Conservation (phyloP, 2,113 vertebrate genomes). For the Petaurus breviceps region DNA sequence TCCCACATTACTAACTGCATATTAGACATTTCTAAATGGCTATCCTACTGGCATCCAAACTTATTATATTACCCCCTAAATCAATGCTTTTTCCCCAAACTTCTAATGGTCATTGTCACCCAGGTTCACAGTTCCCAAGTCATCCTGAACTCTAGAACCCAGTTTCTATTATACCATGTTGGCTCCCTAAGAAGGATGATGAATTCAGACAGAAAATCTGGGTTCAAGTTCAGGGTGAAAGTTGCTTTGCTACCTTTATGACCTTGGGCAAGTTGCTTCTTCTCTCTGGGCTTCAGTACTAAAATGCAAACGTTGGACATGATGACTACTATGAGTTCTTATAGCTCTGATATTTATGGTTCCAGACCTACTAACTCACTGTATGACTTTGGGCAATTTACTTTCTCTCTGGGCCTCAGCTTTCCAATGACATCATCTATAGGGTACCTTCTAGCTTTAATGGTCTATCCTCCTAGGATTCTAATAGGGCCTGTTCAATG, state of each 20-base stretch:
- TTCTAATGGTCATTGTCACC: neutral
- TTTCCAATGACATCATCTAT: neutral
- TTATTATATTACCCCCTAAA: neutral
- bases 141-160: neutral
- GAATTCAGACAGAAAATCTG: neutral
- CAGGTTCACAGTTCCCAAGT: neutral
- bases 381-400: neutral
- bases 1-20: neutral
- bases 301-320: neutral
- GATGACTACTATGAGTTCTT: neutral
- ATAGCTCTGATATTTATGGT: neutral
- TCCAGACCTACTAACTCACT: neutral
- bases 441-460: neutral
- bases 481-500: neutral
- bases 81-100: neutral
- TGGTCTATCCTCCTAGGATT: neutral
- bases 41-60: neutral
- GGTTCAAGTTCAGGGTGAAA: neutral
- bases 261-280: neutral
- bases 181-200: neutral
- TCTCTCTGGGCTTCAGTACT: neutral
- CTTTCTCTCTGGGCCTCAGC: neutral
- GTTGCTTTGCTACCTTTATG: neutral
- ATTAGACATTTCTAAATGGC: neutral
- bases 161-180: neutral